Percentiles rank a stretch among this genome's conserved stretches.
These are phyloP conservation scores for Dipus sagitta DNA, from an alignment of 2,797 vertebrate species.

Conservation along the genomic window DNA sequence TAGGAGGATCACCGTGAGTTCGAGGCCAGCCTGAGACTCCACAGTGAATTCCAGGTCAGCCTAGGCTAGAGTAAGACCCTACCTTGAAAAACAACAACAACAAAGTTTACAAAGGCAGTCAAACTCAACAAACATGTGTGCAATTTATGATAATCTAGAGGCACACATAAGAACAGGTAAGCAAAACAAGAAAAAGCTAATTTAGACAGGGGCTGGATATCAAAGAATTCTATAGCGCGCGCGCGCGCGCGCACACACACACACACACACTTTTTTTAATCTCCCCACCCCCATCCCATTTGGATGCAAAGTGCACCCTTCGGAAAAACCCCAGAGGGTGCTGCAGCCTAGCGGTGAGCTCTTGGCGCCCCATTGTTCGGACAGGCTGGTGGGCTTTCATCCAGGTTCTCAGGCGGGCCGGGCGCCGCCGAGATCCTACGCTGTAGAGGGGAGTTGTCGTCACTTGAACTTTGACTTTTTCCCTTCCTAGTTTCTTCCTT, in stretches of 20 bases:
- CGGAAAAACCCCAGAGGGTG: not conserved
- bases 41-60: no score
- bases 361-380: slow-evolving; percentile 16
- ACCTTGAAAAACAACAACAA: not conserved
- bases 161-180: slow-evolving; percentile 13
- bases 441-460: not conserved
- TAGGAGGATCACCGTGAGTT: no score
- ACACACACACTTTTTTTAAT: no score
- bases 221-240: not conserved
- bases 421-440: not conserved
- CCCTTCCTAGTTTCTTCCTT: not conserved
- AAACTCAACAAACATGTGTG: not conserved
- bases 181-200: slow-evolving; percentile 11
- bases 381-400: not conserved
- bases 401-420: not conserved
- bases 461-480: not conserved
- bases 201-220: not conserved
- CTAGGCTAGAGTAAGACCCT: not conserved
- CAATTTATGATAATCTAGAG: slow-evolving; percentile 18
- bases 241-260: no score
- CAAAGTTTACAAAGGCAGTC: not conserved
- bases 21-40: no score
- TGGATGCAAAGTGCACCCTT: slow-evolving; percentile 37
- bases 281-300: no score
- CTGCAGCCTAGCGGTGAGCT: not conserved